Conservation (phyloP, 2,888 invertebrate species). For the Trisateles emortualis region DNA sequence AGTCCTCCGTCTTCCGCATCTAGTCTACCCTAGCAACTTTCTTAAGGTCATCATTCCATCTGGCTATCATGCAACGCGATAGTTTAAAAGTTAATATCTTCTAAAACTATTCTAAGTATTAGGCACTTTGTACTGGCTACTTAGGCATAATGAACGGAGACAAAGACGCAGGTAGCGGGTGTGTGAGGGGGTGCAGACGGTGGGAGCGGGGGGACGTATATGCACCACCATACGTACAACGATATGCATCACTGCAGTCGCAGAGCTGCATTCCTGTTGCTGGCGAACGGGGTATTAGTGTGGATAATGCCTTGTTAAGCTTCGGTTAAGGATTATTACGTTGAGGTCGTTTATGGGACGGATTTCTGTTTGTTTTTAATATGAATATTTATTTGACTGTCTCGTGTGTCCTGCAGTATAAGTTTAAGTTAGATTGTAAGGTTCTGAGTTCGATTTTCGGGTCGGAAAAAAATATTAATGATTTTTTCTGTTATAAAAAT, state of each 20-base stretch:
- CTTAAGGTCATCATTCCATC: no score
- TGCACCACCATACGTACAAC: slow-evolving; percentile 77
- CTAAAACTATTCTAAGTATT: slow-evolving; percentile 5
- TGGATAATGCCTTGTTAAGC: slow-evolving; percentile 57
- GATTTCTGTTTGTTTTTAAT: neutral
- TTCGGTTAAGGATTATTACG: neutral
- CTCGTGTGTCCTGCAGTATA: no score
- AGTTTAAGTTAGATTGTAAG: neutral
- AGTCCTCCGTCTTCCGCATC: no score
- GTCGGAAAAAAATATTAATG: no score
- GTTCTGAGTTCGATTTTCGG: no score
- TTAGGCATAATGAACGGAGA: slow-evolving; percentile 71
- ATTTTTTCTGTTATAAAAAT: no score
- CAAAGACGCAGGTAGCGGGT: slow-evolving; percentile 69
- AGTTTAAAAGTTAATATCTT: neutral
- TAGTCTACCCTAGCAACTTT: no score
- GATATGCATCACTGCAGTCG: slow-evolving; percentile 85
- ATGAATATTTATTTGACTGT: no score
- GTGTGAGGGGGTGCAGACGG: slow-evolving; percentile 41
- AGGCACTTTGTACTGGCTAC: slow-evolving; percentile 52
- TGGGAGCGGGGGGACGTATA: slow-evolving; percentile 52
- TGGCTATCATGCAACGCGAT: no score
- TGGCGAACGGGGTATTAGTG: slow-evolving; percentile 55
- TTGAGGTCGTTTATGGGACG: neutral
- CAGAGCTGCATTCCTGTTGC: slow-evolving; percentile 80